These are phyloP conservation scores for Crepidodera aurea DNA, from an alignment of 2,888 invertebrate species.

Conservation along the genomic window DNA sequence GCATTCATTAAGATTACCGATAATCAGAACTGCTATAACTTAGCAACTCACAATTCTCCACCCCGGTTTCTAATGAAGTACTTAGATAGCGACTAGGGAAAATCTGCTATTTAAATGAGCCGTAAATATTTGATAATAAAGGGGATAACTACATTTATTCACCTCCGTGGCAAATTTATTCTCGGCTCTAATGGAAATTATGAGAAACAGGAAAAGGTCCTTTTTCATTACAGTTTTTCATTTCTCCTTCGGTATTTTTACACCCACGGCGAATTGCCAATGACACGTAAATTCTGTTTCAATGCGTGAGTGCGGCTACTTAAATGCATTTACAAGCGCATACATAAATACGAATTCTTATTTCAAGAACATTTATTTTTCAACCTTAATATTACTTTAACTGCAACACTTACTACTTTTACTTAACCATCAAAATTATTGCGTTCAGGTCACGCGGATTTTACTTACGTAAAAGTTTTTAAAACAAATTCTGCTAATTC, in stretches of 20 bases:
- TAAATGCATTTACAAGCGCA: conserved; percentile 5
- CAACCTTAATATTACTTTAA: background rate
- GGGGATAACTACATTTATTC: conserved; percentile 38
- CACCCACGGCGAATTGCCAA: conserved; percentile 6
- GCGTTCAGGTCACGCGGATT: too few species aligned
- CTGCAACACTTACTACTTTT: background rate
- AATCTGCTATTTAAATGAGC: conserved; percentile 56
- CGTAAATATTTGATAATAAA: conserved; percentile 55
- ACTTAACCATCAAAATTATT: too few species aligned
- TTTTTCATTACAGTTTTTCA: conserved; percentile 19
- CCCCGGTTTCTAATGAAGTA: conserved; percentile 56
- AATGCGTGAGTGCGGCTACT: conserved; percentile 3
- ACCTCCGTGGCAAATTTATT: conserved; percentile 31
- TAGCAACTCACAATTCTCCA: conserved; percentile 51
- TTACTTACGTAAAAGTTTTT: too few species aligned
- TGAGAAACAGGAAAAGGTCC: conserved; percentile 25
- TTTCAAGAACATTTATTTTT: background rate
- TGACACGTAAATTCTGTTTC: background rate
- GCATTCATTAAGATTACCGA: conserved; percentile 59
- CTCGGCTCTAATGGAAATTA: conserved; percentile 25
- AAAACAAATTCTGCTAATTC: too few species aligned
- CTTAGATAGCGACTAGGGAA: conserved; percentile 55
- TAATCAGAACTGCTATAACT: conserved; percentile 57
- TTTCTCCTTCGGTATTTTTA: background rate
- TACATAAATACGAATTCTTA: conserved; percentile 3